Percentiles rank a stretch among this genome's conserved stretches.
phyloP scores from a whole-genome alignment of 2,797 vertebrate species.

The Gephyroberyx darwinii region DNA sequence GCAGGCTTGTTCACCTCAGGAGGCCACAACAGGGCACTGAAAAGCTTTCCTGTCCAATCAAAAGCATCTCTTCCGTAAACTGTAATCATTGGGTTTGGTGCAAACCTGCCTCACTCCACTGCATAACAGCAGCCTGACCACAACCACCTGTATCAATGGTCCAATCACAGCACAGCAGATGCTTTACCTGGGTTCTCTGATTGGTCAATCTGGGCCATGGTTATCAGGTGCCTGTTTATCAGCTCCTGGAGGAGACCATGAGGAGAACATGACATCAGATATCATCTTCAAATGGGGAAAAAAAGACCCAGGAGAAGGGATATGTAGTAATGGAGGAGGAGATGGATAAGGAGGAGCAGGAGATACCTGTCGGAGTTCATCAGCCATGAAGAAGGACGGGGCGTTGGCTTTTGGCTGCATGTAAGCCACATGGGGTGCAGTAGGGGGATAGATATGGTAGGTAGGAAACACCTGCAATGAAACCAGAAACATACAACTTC shows the following conservation, averaged over 20 bases:
- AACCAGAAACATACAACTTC: slow-evolving; percentile 66
- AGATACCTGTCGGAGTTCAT: slow-evolving; percentile 96
- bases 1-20: slow-evolving; percentile 9
- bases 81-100: neutral
- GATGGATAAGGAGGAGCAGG: rapidly evolving
- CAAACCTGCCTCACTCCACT: slow-evolving; percentile 8
- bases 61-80: neutral
- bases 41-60: neutral
- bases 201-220: slow-evolving; percentile 99
- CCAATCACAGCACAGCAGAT: slow-evolving; percentile 19
- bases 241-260: slow-evolving; percentile 89
- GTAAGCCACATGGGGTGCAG: slow-evolving; percentile 97
- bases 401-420: slow-evolving; percentile 99
- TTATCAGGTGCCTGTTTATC: slow-evolving; percentile 98
- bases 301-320: neutral
- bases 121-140: neutral
- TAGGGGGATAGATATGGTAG: slow-evolving; percentile 98
- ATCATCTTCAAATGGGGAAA: neutral
- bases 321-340: neutral
- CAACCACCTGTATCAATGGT: neutral
- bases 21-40: neutral
- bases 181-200: slow-evolving; percentile 94
- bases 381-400: slow-evolving; percentile 99
- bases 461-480: slow-evolving; percentile 94
- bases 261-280: slow-evolving; percentile 31